Evolutionary conservation across 2,113 vertebrate genomes (phyloP), one percentile per base, ranked within the genome.

Genomic region (Grammomys surdaster): DNA sequence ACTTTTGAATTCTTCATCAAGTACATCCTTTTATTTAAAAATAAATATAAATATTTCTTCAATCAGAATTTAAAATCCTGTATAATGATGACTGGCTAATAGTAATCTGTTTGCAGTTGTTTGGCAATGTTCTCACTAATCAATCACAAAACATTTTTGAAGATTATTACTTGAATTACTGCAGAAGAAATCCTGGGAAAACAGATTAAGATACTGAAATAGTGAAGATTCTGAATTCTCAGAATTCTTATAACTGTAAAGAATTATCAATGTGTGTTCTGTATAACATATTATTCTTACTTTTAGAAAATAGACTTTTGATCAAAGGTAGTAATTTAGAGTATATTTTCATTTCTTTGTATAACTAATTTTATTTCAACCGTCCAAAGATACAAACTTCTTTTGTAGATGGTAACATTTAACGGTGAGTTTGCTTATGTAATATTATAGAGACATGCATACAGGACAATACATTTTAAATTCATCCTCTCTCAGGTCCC

Each of bases 61-160:
- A 87, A 87, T 48, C 19, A 48, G 28, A 69, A 69, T 51, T 87
- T 6, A 58, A 93, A 86, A 72, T 58, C 0, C n/a, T 20, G 54
- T 60, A 28, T 12, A 82, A 28, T 58, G 36, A 48, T 82, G 60
- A 60, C 73, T 91, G 63, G 36, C 43, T 81, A 13, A 69, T 43
- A 31, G 60, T 8, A 89, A 58, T 28, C 43, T 75, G 11, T 75
- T 90, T 77, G 77, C 24, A 63, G 19, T 51, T 86, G 9, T 24
- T 88, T 19, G 56, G 46, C 24, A 65, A 28, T 46, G 3, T 76
- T 93, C n/a, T 22, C 54, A 67, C 19, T 87, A 91, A 77, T 48
- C 20, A 89, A 85, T 87, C n/a, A 65, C 1, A n/a, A 93, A 93
- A 58, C 31, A 81, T 70, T 87, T 69, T 76, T n/a, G n/a, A 92